Conservation (phyloP, 2,797 vertebrate genomes). For the Gobionotothen gibberifrons region DNA sequence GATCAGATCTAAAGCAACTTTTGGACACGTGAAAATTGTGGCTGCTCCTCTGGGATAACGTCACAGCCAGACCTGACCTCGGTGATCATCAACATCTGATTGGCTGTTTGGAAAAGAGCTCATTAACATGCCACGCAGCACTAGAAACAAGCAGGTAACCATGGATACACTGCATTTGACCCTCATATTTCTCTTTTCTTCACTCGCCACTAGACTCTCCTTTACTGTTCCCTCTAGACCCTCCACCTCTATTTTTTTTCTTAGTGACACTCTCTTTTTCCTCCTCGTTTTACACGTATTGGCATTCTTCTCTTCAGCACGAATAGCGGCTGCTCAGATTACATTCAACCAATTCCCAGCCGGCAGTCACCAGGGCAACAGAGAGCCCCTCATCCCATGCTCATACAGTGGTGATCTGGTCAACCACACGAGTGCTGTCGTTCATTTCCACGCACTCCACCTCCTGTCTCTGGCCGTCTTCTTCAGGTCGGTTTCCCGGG, state of each 20-base stretch:
- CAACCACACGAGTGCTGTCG: conserved; percentile 96
- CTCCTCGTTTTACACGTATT: conserved; percentile 16
- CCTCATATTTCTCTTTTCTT: conserved; percentile 29
- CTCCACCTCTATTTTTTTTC: neutral
- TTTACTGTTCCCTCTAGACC: conserved; percentile 6
- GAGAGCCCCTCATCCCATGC: conserved; percentile 4
- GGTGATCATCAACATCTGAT: conserved; percentile 36
- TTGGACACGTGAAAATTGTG: conserved; percentile 40
- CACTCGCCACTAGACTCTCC: conserved; percentile 2
- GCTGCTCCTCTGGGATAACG: conserved; percentile 26
- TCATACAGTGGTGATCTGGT: conserved; percentile 98
- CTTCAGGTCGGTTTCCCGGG: conserved; percentile 88
- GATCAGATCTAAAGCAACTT: conserved; percentile 55
- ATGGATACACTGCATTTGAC: conserved; percentile 54
- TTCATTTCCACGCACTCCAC: conserved; percentile 99
- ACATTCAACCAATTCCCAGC: conserved; percentile 28
- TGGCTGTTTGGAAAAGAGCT: conserved; percentile 39
- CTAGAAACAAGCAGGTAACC: conserved; percentile 66
- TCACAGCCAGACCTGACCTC: conserved; percentile 36
- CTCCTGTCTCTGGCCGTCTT: conserved; percentile 90
- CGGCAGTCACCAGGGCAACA: conserved; percentile 52
- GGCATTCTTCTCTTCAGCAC: conserved; percentile 36
- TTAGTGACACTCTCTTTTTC: conserved; percentile 3
- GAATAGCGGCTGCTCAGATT: conserved; percentile 39
- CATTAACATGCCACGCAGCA: conserved; percentile 53